These are phyloP conservation scores for Lithobates sylvaticus DNA, from an alignment of 2,797 vertebrate genomes.

Conservation along the genomic window DNA sequence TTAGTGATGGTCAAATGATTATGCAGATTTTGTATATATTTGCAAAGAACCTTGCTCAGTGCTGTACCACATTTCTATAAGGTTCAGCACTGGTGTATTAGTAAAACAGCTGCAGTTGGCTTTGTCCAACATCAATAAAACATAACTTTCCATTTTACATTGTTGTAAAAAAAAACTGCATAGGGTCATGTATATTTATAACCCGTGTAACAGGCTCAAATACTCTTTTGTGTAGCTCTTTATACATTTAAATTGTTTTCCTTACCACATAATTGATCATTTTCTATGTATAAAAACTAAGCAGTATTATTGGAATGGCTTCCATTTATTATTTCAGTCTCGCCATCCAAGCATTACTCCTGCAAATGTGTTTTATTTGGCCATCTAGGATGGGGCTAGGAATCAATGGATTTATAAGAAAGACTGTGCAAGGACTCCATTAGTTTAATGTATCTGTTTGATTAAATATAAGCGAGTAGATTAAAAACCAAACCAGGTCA, in stretches of 20 bases:
- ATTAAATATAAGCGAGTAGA: not conserved
- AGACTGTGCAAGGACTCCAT: slow-evolving; percentile 18
- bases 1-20: not conserved
- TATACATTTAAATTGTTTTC: slow-evolving; percentile 9
- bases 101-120: not conserved
- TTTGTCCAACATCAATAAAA: not conserved
- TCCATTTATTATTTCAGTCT: slow-evolving; percentile 42
- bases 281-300: slow-evolving; percentile 25
- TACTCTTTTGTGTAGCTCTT: not conserved
- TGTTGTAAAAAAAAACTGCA: not conserved
- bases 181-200: slow-evolving; percentile 1
- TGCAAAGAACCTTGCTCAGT: not conserved
- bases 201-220: slow-evolving; percentile 11
- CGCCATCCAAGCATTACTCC: slow-evolving; percentile 36
- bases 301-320: slow-evolving; percentile 32
- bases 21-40: not conserved
- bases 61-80: not conserved
- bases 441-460: slow-evolving; percentile 38
- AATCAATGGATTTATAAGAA: slow-evolving; percentile 38
- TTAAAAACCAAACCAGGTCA: slow-evolving; percentile 5
- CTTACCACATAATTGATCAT: slow-evolving; percentile 30
- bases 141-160: slow-evolving; percentile 5
- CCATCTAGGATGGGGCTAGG: slow-evolving; percentile 1
- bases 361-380: slow-evolving; percentile 53
- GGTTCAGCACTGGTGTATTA: not conserved